Percentiles rank a stretch among this genome's conserved stretches.
These are phyloP conservation scores for Agelastica alni DNA, from an alignment of 2,888 invertebrate genomes.

Conservation along the genomic window DNA sequence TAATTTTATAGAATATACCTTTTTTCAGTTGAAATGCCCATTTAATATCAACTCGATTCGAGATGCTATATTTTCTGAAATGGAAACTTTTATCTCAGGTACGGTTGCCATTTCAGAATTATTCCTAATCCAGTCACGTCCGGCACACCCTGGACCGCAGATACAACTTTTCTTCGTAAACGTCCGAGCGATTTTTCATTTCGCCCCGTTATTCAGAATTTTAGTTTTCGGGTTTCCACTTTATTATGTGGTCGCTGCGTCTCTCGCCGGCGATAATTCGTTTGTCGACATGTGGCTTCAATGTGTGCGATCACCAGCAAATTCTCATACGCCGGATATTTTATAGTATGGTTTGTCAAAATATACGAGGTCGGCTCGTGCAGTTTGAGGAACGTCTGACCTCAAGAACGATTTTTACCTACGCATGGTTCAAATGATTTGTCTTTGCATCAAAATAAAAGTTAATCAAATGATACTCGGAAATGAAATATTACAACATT, in stretches of 20 bases:
- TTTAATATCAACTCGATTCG: slow-evolving; percentile 3
- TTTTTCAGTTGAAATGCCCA: background rate
- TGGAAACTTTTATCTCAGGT: slow-evolving; percentile 7
- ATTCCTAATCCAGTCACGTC: slow-evolving; percentile 51
- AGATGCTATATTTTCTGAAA: slow-evolving; percentile 6
- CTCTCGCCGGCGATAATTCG: slow-evolving; percentile 48
- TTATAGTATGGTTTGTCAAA: background rate
- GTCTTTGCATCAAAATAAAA: too few species aligned
- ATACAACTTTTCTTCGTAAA: slow-evolving; percentile 52
- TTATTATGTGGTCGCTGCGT: slow-evolving; percentile 50
- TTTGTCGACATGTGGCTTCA: slow-evolving; percentile 51
- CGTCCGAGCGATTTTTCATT: slow-evolving; percentile 59
- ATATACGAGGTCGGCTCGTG: too few species aligned
- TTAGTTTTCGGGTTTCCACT: slow-evolving; percentile 50
- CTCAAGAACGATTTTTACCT: too few species aligned
- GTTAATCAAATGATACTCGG: too few species aligned
- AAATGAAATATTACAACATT: too few species aligned
- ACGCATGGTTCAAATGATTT: too few species aligned
- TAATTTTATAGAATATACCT: too few species aligned
- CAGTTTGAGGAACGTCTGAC: too few species aligned
- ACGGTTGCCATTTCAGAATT: slow-evolving; percentile 6
- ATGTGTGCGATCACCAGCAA: slow-evolving; percentile 52
- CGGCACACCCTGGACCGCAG: slow-evolving; percentile 52
- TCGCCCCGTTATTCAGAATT: slow-evolving; percentile 37
- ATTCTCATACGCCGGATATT: slow-evolving; percentile 36